Evolutionary conservation across 2,888 invertebrate genomes (phyloP), one percentile per base, ranked within the genome.

Genomic region (Drosophila anomelani): DNA sequence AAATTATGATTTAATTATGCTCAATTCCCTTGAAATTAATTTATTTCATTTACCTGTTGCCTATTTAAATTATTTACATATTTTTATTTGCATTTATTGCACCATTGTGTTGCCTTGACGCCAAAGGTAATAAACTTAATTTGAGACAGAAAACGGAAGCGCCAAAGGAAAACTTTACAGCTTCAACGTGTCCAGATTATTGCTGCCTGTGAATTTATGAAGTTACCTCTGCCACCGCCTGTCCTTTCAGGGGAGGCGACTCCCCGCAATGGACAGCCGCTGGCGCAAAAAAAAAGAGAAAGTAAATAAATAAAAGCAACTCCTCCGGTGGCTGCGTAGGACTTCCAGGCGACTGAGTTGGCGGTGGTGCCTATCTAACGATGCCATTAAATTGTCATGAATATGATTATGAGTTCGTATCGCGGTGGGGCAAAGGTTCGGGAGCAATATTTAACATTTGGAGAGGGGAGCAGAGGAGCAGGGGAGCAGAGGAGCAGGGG

Each of bases 331-430:
- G 76, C 75, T 76, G 75, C 72, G 78, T 68, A 63, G 38, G 72
- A 73, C 72, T 72, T 72, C 53, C 72, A 47, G 57, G 73, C 57
- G 53, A 73, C 41, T 63, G 74, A 39, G 61, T 68, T 29, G n/a
- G 34, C 61, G 46, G 39, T 54, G 46, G 39, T 54, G 63, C 73
- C 72, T 39, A 73, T 72, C 72, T 63, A 72, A 73, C 72, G 72
- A 72, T 72, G 87, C 77, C 79, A 86, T 88, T 86, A 86, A 75
- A 76, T 80, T 87, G 85, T 81, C 88, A 81, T 84, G 88, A 81
- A 85, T 87, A 80, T 81, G 82, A 81, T 86, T 86, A 80, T 67
- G 72, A 34, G 51, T 20, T 41, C 41, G 46, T 49, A 32, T 43
- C 17, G 12, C 20, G 5, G 34, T n/a, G 9, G n/a, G 15, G 38